Evolutionary conservation across 92 coral and sea anemone species (phyloP), one percentile per base, ranked within the genome.

Genomic region (Virgularia gustaviana): DNA sequence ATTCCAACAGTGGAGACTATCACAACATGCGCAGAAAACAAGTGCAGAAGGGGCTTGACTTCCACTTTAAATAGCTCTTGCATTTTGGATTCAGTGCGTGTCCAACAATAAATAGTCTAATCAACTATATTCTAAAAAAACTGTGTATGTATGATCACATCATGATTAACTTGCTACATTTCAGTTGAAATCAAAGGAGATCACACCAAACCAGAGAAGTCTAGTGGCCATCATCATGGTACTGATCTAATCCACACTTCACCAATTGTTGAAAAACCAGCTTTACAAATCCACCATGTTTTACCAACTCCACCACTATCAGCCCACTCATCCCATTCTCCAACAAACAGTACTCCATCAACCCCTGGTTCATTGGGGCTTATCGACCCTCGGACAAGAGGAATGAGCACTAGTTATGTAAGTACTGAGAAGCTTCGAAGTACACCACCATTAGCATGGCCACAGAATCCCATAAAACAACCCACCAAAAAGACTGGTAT

Each of bases 241-340:
- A 24, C 75, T 1, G 45, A 68, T 36, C 23, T 61, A n/a, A 49
- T 68, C 23, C 8, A 39, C 4, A 68, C 49, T 9, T 49, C 75
- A 35, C 61, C 75, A 44, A 59, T 61, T 0, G 4, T 2, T 65
- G 32, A 62, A 62, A 22, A 57, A 67, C 36, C 1, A 67, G n/a
- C n/a, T n/a, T n/a, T n/a, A n/a, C n/a, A n/a, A n/a, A n/a, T n/a
- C 9, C 62, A 65, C 49, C 36, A 76, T 36, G 79, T 83, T 54
- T 73, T 86, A 44, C 96, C 97, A 2, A 94, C 96, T n/a, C 97
- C 96, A 31, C 90, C 99, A 9, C 87, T 90, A 35, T 90, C 97
- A 4, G 18, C 71, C n/a, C n/a, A n/a, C 4, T 65, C 79, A 36
- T 94, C 96, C 39, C 97, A 86, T 23, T 91, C 96, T 11, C 90